Evolutionary conservation across 2,113 vertebrate genomes (phyloP).

Genomic region (Spea bombifrons): DNA sequence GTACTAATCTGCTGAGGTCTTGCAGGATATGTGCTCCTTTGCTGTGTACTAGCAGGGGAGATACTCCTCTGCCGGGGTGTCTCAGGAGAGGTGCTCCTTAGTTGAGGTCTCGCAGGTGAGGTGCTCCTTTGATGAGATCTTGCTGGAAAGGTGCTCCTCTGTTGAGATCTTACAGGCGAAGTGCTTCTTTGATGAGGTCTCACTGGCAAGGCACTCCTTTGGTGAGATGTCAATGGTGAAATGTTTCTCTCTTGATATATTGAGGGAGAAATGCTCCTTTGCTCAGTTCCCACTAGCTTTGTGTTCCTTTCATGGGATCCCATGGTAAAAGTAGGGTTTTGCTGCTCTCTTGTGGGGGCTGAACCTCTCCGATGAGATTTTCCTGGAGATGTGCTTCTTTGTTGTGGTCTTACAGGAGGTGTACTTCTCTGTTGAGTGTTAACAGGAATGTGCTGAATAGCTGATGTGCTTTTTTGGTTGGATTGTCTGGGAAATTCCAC

Average conservation of each 20-base stretch:
- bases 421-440: not conserved
- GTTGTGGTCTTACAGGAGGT: not conserved
- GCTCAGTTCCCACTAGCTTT: not conserved
- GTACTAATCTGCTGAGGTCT: not conserved
- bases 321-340: not conserved
- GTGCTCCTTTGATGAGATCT: not conserved
- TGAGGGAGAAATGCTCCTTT: not conserved
- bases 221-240: not conserved
- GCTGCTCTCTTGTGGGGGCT: not conserved
- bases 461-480: conserved; percentile 5
- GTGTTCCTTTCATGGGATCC: conserved; percentile 1
- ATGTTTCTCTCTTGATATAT: not conserved
- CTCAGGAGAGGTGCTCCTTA: not conserved
- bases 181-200: not conserved
- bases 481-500: not conserved
- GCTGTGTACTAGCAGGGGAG: not conserved
- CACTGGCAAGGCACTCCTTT: not conserved
- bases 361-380: not conserved
- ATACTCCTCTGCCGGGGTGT: not conserved
- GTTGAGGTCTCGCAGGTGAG: not conserved
- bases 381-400: not conserved
- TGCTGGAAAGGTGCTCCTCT: not conserved
- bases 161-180: not conserved
- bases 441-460: not conserved
- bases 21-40: not conserved